These are phyloP conservation scores for Hymenochirus boettgeri DNA, from an alignment of 2,113 vertebrate genomes.

Conservation along the genomic window DNA sequence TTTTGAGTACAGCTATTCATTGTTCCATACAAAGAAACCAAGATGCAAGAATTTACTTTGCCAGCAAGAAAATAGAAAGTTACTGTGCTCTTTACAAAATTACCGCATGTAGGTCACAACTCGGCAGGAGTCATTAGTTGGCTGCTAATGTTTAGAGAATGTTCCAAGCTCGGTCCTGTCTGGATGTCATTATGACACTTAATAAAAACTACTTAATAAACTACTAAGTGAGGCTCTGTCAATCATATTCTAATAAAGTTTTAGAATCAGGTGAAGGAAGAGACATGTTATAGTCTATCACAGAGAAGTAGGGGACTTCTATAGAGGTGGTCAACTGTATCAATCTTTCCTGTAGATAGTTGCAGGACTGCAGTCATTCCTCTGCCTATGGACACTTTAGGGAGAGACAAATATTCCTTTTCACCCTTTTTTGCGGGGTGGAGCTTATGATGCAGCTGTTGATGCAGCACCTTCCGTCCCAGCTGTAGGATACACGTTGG, in stretches of 20 bases:
- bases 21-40: constrained; percentile 1
- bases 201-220: neutral
- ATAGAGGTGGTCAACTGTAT: too few relatives aligned
- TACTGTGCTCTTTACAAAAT: neutral
- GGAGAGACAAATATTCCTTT: too few relatives aligned
- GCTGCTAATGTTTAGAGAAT: neutral
- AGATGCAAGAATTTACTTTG: constrained; percentile 7
- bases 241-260: neutral
- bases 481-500: too few relatives aligned
- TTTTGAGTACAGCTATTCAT: neutral
- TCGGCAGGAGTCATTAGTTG: neutral
- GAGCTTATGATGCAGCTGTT: too few relatives aligned
- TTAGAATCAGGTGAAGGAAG: neutral
- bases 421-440: too few relatives aligned
- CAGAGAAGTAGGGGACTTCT: too few relatives aligned
- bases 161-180: neutral
- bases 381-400: too few relatives aligned
- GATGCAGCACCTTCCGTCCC: too few relatives aligned
- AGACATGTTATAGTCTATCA: too few relatives aligned
- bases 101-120: constrained; percentile 4
- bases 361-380: too few relatives aligned
- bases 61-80: constrained; percentile 1
- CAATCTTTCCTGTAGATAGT: too few relatives aligned
- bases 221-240: neutral
- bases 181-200: neutral